Percentiles rank a stretch among this genome's conserved stretches.
Evolutionary conservation across 2,888 invertebrate species (phyloP).

Genomic region (Orgyia antiqua): DNA sequence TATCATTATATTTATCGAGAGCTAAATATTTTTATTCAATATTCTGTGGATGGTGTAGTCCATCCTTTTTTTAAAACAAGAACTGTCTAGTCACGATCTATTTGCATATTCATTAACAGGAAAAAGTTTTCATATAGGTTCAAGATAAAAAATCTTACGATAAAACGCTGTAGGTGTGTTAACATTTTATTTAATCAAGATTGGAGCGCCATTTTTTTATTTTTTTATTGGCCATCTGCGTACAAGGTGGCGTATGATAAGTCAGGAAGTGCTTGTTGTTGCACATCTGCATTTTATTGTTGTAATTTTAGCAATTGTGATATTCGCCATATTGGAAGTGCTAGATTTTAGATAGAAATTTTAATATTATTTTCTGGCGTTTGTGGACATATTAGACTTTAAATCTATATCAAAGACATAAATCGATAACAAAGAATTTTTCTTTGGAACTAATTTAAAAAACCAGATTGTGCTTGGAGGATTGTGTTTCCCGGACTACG

Average conservation of each 20-base stretch:
- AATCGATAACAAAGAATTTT: too few species aligned
- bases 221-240: conserved; percentile 47
- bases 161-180: conserved; percentile 52
- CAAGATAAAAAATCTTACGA: conserved; percentile 55
- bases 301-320: conserved; percentile 14
- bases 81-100: conserved; percentile 59
- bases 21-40: conserved; percentile 28
- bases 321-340: conserved; percentile 5
- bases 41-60: conserved; percentile 49
- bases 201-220: conserved; percentile 39
- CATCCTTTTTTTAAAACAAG: conserved; percentile 35
- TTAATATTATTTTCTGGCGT: too few species aligned
- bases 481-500: too few species aligned
- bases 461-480: too few species aligned
- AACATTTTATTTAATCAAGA: conserved; percentile 63
- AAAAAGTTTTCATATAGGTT: conserved; percentile 52
- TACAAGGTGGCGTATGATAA: conserved; percentile 57
- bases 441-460: too few species aligned
- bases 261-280: conserved; percentile 49
- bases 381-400: too few species aligned
- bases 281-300: conserved; percentile 26
- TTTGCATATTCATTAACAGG: conserved; percentile 50
- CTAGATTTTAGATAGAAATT: conserved; percentile 3
- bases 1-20: conserved; percentile 28
- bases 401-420: too few species aligned